Percentiles rank a stretch among this genome's conserved stretches.
Conservation (phyloP, 1,140 invertebrate species). For the Dysdera silvatica region DNA sequence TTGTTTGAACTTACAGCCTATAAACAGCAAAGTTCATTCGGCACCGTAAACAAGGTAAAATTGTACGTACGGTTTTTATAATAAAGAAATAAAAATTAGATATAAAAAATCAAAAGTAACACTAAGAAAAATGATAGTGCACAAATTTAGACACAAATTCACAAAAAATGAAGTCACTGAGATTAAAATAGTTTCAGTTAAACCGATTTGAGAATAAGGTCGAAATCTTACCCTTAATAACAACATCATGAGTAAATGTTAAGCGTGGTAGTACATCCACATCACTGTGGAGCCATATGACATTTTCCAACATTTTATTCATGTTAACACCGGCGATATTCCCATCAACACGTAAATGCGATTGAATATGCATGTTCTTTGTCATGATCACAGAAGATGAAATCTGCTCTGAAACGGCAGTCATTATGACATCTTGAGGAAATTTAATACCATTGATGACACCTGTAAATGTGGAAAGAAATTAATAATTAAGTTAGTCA, state of each 20-base stretch:
- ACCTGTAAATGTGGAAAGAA: not conserved
- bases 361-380: not conserved
- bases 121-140: no score
- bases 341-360: not conserved
- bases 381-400: not conserved
- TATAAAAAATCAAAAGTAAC: no score
- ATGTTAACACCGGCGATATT: not conserved
- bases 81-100: no score
- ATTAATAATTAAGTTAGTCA: no score
- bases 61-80: no score
- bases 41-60: no score
- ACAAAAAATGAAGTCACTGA: no score
- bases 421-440: not conserved
- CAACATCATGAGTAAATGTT: not conserved
- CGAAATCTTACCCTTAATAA: not conserved
- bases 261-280: not conserved
- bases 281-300: not conserved
- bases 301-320: not conserved
- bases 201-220: not conserved
- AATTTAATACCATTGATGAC: constrained; percentile 3
- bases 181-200: not conserved
- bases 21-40: no score
- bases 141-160: no score
- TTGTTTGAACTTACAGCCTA: no score
- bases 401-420: not conserved